phyloP scores from a whole-genome alignment of 1,140 invertebrate genomes.

The Drosophila obscura region DNA sequence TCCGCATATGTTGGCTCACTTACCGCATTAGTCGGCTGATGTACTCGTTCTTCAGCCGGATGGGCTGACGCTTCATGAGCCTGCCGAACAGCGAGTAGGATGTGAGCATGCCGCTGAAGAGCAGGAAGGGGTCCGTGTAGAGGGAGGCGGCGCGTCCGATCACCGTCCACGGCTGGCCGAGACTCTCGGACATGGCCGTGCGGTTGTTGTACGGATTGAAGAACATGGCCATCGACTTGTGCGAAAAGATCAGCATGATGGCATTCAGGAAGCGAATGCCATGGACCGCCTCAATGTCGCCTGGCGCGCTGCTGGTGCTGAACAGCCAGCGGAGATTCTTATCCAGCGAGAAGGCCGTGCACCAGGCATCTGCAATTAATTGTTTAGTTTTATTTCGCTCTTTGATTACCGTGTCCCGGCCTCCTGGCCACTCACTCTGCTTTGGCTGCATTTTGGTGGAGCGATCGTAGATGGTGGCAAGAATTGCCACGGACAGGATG shows the following conservation, averaged over 20 bases:
- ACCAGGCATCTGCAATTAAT: slow-evolving; percentile 82
- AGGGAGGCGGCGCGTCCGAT: slow-evolving; percentile 87
- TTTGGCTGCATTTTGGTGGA: slow-evolving; percentile 67
- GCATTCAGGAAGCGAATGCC: slow-evolving; percentile 87
- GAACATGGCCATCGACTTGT: slow-evolving; percentile 88
- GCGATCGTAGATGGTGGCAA: slow-evolving; percentile 81
- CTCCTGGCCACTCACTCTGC: slow-evolving; percentile 56
- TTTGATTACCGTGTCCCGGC: background rate
- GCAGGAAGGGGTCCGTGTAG: slow-evolving; percentile 88
- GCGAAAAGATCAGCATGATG: slow-evolving; percentile 86
- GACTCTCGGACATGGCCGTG: slow-evolving; percentile 86
- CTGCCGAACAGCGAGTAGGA: slow-evolving; percentile 86
- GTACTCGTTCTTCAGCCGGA: slow-evolving; percentile 87
- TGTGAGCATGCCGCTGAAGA: slow-evolving; percentile 87
- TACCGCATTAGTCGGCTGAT: slow-evolving; percentile 86
- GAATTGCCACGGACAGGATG: slow-evolving; percentile 65
- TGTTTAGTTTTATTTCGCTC: background rate
- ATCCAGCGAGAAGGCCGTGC: slow-evolving; percentile 87
- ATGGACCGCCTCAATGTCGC: slow-evolving; percentile 87
- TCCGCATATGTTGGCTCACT: background rate
- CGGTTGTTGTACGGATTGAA: slow-evolving; percentile 87
- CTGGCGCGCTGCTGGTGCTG: slow-evolving; percentile 84
- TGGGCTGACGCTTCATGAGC: slow-evolving; percentile 85
- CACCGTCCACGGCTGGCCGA: slow-evolving; percentile 87
- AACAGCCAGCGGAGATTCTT: slow-evolving; percentile 86